These are phyloP conservation scores for Pleuronectes platessa DNA, from an alignment of 2,113 vertebrate species.

Conservation along the genomic window DNA sequence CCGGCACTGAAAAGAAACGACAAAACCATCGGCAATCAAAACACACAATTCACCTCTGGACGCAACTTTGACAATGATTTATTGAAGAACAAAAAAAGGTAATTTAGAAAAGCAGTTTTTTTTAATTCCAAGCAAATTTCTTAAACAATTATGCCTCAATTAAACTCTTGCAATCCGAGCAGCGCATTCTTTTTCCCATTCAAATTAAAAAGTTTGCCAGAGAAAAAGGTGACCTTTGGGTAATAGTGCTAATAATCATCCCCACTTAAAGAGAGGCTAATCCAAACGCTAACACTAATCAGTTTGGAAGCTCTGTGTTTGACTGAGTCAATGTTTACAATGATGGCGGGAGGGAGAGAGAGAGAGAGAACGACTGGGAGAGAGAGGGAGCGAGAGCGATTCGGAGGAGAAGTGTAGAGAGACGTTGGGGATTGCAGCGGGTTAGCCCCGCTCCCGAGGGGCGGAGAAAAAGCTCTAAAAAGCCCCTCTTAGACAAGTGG, in stretches of 20 bases:
- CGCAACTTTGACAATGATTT: background rate
- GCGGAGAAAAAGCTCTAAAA: constrained; percentile 76
- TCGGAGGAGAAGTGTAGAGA: constrained; percentile 68
- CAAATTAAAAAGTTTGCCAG: constrained; percentile 63
- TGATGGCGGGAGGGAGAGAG: constrained; percentile 64
- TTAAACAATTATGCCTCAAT: constrained; percentile 1
- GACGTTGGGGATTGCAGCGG: constrained; percentile 78
- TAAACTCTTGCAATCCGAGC: constrained; percentile 41
- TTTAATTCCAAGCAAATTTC: constrained; percentile 13
- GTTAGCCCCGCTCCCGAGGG: constrained; percentile 76
- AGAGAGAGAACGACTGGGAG: constrained; percentile 24
- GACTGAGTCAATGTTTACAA: constrained; percentile 82
- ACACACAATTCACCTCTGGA: constrained; percentile 8
- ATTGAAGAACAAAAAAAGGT: background rate
- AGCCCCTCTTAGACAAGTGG: constrained; percentile 81
- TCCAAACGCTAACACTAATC: constrained; percentile 82
- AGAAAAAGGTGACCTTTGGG: constrained; percentile 80
- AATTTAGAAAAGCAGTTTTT: background rate
- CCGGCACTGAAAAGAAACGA: constrained; percentile 85
- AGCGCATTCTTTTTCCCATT: constrained; percentile 52
- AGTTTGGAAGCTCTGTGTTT: constrained; percentile 75
- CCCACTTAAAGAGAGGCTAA: constrained; percentile 80
- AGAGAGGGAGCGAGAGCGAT: constrained; percentile 56
- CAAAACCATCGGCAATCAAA: constrained; percentile 22
- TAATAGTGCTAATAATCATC: constrained; percentile 78